Evolutionary conservation across 2,113 vertebrate species (phyloP), one percentile per base, ranked within the genome.

Genomic region (Myotis yumanensis): DNA sequence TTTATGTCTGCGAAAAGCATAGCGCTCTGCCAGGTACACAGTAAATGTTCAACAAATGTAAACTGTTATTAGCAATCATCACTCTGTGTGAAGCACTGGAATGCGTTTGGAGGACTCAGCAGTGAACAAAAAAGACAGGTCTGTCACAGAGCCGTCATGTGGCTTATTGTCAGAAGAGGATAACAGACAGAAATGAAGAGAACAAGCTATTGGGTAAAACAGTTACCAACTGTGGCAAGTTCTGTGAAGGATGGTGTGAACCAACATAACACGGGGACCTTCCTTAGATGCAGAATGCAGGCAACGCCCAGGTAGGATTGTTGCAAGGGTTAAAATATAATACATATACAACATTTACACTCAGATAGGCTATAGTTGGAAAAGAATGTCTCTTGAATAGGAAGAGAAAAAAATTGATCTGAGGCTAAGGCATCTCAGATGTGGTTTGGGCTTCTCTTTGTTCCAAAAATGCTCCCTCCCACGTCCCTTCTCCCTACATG

Each of bases 321-420:
- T n/a, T 51, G 88, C 32, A 22, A 85, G 54, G 17, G 89, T 81
- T 73, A 51, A 52, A 51, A 69, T 89, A 46, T 40, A 46, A 66
- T 28, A 52, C 0, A 43, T 20, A 7, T 11, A 73, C 91, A 94
- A 77, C 30, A 89, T 69, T 11, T 32, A 37, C 22, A 75, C 72
- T 72, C 75, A 87, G 43, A 28, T 28, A 71, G n/a, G 25, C 62
- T 82, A 17, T 28, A 64, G 48, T 8, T 48, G 17, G 76, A 82
- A 94, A 89, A 96, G 76, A 93, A 92, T 66, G 48, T 62, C n/a
- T 92, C 82, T 89, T 91, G 72, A 92, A 79, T 90, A 66, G 69
- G 54, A 91, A n/a, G 28, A 66, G 37, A 30, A 87, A 84, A 90
- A 88, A 59, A 43, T 2, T 62, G 86, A 52, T 68, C 37, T 35